Evolutionary conservation across 2,797 vertebrate species (phyloP), one percentile per base, ranked within the genome.

Genomic region (Avahi laniger): DNA sequence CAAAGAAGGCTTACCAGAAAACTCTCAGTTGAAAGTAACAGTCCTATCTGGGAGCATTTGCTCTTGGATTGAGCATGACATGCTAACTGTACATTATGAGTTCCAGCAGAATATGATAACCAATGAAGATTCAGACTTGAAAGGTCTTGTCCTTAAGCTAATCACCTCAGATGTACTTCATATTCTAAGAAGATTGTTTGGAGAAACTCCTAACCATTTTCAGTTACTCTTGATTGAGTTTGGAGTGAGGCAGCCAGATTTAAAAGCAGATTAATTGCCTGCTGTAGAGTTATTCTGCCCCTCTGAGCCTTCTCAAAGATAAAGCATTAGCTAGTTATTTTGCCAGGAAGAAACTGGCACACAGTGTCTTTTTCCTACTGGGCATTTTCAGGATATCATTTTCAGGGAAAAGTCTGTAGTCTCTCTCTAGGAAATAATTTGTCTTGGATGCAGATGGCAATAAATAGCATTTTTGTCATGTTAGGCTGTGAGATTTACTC

Each of bases 401-500:
- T 78, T 87, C 52, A 41, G 78, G 35, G 43, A 69, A 33, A 52
- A 52, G 15, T 82, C 50, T 73, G 11, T 57, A 41, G n/a, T 78
- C 33, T 80, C 78, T 59, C 22, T 72, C 38, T 65, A 73, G 89
- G 88, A 83, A 50, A 12, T 61, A 38, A 70, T 8, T 69, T 65
- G 50, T 92, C 54, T 89, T 50, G 38, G 67, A 70, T 61, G 59
- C 54, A 43, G 28, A 30, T 57, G 81, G 43, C 75, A 78, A 2
- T 93, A 81, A 84, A 33, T 38, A 22, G 12, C 38, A 4, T 69
- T 69, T 95, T 52, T 98, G 18, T 96, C 65, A 4, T 50, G 35
- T 76, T 87, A 99, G 99, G 99, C 69, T 99, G 99, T 97, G 99
- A 99, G 98, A 99, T 99, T 96, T 99, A 99, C 97, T 99, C 99